phyloP scores from a whole-genome alignment of 2,113 vertebrate genomes.

The Rhizomys pruinosus region DNA sequence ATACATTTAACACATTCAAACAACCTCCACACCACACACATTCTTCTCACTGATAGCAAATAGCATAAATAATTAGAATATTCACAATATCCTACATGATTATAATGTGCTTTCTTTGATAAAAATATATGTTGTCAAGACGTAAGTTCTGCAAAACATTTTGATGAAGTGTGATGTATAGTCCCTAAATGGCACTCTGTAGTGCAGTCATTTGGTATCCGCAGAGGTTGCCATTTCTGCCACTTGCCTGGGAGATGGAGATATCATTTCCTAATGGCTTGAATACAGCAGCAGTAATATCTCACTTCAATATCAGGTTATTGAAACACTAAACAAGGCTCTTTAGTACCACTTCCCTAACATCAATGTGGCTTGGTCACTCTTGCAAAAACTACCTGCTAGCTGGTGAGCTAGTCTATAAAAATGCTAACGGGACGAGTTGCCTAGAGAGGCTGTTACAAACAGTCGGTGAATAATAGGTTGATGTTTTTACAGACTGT shows the following conservation, averaged over 20 bases:
- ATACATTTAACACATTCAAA: no score
- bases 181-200: background rate
- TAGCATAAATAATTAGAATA: conserved; percentile 8
- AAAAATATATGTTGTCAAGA: background rate
- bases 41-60: background rate
- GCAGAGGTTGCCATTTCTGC: no score
- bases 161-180: background rate
- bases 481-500: background rate
- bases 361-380: background rate
- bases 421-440: background rate
- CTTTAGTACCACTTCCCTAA: no score
- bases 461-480: background rate
- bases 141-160: background rate
- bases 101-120: background rate
- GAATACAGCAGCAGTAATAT: background rate
- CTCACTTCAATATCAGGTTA: background rate
- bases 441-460: background rate
- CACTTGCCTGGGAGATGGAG: background rate
- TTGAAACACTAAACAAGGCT: background rate
- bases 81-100: background rate
- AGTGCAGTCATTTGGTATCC: background rate
- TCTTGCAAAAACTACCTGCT: background rate
- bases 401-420: background rate
- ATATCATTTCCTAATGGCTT: background rate
- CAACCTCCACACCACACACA: no score